Base-by-base conservation (phyloP, 1,140 invertebrate species). In the Mesaphorura yosii region DNA sequence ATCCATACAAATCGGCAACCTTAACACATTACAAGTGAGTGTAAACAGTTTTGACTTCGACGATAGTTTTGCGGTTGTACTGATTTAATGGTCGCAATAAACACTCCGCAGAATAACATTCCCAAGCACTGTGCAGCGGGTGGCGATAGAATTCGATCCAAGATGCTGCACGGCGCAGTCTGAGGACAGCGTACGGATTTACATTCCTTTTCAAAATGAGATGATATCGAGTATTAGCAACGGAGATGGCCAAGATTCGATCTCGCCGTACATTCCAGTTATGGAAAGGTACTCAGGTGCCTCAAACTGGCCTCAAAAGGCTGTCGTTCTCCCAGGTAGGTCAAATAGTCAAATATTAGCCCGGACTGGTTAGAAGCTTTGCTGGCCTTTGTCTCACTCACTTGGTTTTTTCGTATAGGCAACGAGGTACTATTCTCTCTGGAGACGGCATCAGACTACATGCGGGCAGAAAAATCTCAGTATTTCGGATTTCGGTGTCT, bases 401-500 rank as follows among this genome's bases (percentile, higher is more conserved):
- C 17, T 10, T 7, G 41, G 51, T 62, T 58, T 57, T 63, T 27
- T 48, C 63, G 41, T 63, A 12, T 63, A 78, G 92, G 92, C 20
- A 90, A 94, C 69, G 88, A 94, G 72, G 82, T 95, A 0, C 78
- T 93, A 59, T 94, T 97, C 68, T 93, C 89, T 0, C 66, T 97
- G 65, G 91, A 96, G 72, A 95, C 91, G 1, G 88, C 92, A 0
- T 89, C 91, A 0, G 85, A 95, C 70, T 96, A 96, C 71, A 79
- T 93, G 53, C 89, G 89, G 66, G 88, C 93, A 72, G 91, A 93
- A 46, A 82, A 84, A 64, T 78, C 80, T 3, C 74, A 73, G 61
- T 82, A 82, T 39, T 96, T 81, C 72, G 92, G 92, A 2, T 97
- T 93, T 72, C 87, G 88, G 58, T 94, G 90, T 70, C 72, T 91